These are phyloP conservation scores for Ochropleura plecta DNA, from an alignment of 2,888 invertebrate species.

Conservation along the genomic window DNA sequence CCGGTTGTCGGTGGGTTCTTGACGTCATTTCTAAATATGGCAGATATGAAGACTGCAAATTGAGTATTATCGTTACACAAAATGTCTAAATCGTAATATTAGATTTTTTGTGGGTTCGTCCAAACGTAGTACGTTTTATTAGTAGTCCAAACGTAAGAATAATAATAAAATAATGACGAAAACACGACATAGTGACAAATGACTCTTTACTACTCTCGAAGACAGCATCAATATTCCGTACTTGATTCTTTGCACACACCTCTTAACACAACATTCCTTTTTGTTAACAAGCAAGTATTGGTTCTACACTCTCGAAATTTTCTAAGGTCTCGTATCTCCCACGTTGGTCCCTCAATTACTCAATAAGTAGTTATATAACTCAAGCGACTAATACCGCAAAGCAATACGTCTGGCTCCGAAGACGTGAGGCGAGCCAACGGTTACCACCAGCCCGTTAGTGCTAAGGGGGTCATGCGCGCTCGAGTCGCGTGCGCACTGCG, in stretches of 20 bases:
- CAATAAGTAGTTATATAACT: constrained; percentile 63
- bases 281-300: constrained; percentile 50
- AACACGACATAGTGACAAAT: constrained; percentile 3
- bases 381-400: constrained; percentile 58
- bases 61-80: not conserved
- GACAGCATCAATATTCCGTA: not conserved
- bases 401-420: constrained; percentile 55
- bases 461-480: constrained; percentile 83
- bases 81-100: constrained; percentile 1
- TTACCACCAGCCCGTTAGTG: constrained; percentile 78
- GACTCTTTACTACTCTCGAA: not conserved
- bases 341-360: constrained; percentile 52
- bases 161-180: not conserved
- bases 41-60: not conserved
- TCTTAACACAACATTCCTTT: constrained; percentile 24
- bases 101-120: not conserved
- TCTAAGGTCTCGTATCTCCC: constrained; percentile 40
- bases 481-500: constrained; percentile 83
- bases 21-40: constrained; percentile 44
- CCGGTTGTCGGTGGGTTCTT: constrained; percentile 31
- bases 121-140: not conserved
- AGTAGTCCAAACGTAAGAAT: too few relatives aligned
- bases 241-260: constrained; percentile 18
- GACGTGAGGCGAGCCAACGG: constrained; percentile 63
- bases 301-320: constrained; percentile 30